Evolutionary conservation across 2,888 invertebrate genomes (phyloP).

Genomic region (Macrophya annulata): DNA sequence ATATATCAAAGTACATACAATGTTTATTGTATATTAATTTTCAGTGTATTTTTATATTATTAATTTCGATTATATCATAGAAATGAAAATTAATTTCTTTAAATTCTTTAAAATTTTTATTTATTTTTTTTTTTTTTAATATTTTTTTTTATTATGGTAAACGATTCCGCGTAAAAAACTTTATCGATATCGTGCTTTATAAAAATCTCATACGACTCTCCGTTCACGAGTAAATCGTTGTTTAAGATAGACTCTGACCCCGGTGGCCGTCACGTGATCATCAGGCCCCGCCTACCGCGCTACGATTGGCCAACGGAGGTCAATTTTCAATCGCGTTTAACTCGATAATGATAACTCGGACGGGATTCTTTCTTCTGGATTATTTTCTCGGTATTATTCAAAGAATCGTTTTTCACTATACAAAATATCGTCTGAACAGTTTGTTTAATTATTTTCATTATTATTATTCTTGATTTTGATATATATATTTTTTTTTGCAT

Average conservation of each 20-base stretch:
- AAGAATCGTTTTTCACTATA: slow-evolving; percentile 1
- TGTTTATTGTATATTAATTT: neutral
- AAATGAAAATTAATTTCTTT: neutral
- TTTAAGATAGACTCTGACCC: slow-evolving; percentile 2
- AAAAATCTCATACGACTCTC: slow-evolving; percentile 10
- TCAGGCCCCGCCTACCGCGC: slow-evolving; percentile 11
- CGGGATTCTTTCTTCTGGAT: slow-evolving; percentile 4
- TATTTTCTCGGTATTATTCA: neutral
- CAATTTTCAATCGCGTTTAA: neutral
- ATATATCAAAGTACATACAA: slow-evolving; percentile 11
- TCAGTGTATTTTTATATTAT: neutral
- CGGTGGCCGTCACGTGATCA: neutral
- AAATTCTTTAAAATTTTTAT: neutral
- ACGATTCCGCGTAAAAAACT: neutral
- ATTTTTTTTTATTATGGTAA: neutral
- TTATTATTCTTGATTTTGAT: neutral
- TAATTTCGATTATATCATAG: neutral
- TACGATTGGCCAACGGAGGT: neutral
- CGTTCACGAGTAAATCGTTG: slow-evolving; percentile 25
- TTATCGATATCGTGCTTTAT: neutral
- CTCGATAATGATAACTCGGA: neutral
- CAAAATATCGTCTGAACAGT: neutral
- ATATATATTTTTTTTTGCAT: too few species aligned
- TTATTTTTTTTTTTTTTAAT: too few species aligned
- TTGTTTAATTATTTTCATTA: neutral